Conservation (phyloP, 2,797 vertebrate species). For the Heliangelus exortis region DNA sequence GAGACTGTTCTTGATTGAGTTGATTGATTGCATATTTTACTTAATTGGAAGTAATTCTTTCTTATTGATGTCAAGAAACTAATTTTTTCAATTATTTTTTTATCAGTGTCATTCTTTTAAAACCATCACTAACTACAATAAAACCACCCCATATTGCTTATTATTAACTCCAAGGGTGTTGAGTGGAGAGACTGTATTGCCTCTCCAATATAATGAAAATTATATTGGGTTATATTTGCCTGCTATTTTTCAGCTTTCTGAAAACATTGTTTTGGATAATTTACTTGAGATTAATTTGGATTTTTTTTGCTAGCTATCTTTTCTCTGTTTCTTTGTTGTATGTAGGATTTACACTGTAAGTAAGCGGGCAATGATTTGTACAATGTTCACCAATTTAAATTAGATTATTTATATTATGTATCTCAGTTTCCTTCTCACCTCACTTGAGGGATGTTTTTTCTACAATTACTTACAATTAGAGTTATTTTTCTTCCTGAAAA, state of each 20-base stretch:
- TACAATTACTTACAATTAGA: neutral
- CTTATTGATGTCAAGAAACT: slow-evolving; percentile 65
- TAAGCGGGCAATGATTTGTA: neutral
- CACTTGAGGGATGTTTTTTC: neutral
- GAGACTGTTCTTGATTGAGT: slow-evolving; percentile 41
- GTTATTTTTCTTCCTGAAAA: neutral
- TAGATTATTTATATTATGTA: slow-evolving; percentile 13
- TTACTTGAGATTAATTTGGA: neutral
- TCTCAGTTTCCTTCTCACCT: neutral
- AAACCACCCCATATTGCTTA: slow-evolving; percentile 26
- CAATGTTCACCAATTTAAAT: neutral
- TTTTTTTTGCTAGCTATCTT: neutral
- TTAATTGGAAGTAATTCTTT: slow-evolving; percentile 65
- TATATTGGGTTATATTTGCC: slow-evolving; percentile 32
- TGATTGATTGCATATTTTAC: slow-evolving; percentile 72
- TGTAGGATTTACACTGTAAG: neutral
- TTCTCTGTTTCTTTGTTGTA: neutral
- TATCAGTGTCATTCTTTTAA: slow-evolving; percentile 70
- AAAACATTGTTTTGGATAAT: neutral
- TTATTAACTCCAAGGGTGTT: slow-evolving; percentile 40
- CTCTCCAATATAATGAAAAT: slow-evolving; percentile 59
- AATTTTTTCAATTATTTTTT: slow-evolving; percentile 74
- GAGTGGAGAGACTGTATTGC: neutral
- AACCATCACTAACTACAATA: slow-evolving; percentile 55
- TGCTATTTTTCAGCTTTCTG: slow-evolving; percentile 2